These are phyloP conservation scores for Epistrophe grossulariae DNA, from an alignment of 2,888 invertebrate genomes.

Conservation along the genomic window DNA sequence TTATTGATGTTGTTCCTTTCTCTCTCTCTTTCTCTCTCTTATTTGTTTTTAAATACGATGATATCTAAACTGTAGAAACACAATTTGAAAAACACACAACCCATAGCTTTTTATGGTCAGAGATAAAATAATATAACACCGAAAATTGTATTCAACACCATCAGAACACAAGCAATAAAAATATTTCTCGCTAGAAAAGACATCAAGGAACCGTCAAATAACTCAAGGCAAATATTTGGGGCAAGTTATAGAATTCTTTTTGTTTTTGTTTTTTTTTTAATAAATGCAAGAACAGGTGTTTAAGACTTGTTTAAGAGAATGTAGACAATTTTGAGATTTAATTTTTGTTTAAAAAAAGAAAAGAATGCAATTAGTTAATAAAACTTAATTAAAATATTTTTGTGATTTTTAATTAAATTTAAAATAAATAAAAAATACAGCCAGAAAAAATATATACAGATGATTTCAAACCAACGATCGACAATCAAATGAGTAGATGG, in stretches of 20 bases:
- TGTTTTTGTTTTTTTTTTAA: slow-evolving; percentile 18
- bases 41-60: slow-evolving; percentile 20
- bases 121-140: slow-evolving; percentile 45
- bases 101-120: slow-evolving; percentile 72
- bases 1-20: background rate
- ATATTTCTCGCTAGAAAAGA: slow-evolving; percentile 40
- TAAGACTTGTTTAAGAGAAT: background rate
- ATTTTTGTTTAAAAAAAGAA: slow-evolving; percentile 4
- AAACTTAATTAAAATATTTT: slow-evolving; percentile 41
- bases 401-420: slow-evolving; percentile 5
- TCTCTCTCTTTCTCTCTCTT: background rate
- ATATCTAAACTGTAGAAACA: slow-evolving; percentile 63
- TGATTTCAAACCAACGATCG: slow-evolving; percentile 68
- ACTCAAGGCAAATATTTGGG: slow-evolving; percentile 44
- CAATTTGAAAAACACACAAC: slow-evolving; percentile 56
- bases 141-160: slow-evolving; percentile 21
- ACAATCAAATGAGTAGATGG: slow-evolving; percentile 70
- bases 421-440: slow-evolving; percentile 12
- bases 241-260: slow-evolving; percentile 3
- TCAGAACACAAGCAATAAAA: slow-evolving; percentile 19
- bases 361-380: slow-evolving; percentile 43
- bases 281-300: slow-evolving; percentile 62
- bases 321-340: background rate
- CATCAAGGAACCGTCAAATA: slow-evolving; percentile 39
- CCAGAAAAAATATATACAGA: slow-evolving; percentile 3